Conservation (phyloP, 1,140 invertebrate species). For the Ceratina australensis region DNA sequence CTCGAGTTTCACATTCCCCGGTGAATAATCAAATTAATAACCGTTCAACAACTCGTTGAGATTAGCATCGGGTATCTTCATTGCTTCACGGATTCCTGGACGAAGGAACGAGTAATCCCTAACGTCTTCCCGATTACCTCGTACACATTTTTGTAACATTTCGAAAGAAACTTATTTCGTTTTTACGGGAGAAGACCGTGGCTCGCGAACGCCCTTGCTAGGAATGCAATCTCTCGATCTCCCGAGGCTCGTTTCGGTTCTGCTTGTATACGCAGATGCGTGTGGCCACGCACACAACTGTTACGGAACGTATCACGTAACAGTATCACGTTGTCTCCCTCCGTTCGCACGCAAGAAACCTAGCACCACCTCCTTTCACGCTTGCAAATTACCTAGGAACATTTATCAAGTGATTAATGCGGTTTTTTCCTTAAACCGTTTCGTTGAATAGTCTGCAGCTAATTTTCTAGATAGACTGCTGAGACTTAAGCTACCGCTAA, state of each 20-base stretch:
- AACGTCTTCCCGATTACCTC: too few relatives aligned
- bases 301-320: slow-evolving; percentile 27
- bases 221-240: slow-evolving; percentile 49
- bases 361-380: not conserved
- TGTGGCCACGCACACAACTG: not conserved
- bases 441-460: too few relatives aligned
- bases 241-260: slow-evolving; percentile 14
- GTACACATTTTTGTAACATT: too few relatives aligned
- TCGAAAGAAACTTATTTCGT: not conserved
- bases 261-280: slow-evolving; percentile 25
- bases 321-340: slow-evolving; percentile 32
- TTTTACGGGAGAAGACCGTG: slow-evolving; percentile 7
- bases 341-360: not conserved
- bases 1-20: too few relatives aligned
- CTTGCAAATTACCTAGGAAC: not conserved
- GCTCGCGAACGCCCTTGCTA: slow-evolving; percentile 42
- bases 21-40: too few relatives aligned
- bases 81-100: too few relatives aligned
- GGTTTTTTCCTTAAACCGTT: not conserved
- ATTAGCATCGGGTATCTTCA: too few relatives aligned
- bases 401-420: not conserved
- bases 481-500: too few relatives aligned
- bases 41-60: too few relatives aligned
- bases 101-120: too few relatives aligned
- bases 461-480: too few relatives aligned